Evolutionary conservation across 2,797 vertebrate species (phyloP), one percentile per base, ranked within the genome.

Genomic region (Otolemur crassicaudatus): DNA sequence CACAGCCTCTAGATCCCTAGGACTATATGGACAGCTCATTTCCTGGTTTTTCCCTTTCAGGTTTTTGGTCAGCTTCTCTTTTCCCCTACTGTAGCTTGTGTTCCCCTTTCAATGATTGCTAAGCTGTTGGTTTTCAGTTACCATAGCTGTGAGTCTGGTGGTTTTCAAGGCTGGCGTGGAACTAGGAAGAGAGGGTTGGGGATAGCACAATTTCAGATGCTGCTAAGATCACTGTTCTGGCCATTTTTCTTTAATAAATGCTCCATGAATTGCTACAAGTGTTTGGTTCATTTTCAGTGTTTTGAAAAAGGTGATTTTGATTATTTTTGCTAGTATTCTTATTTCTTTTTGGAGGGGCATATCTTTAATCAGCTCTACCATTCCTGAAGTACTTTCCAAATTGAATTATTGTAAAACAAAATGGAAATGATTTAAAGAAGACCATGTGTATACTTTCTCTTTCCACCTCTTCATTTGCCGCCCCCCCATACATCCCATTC

Each of bases 351-450:
- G 43, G 8, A 65, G 29, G 46, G 90, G 17, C 5, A 40, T 77
- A 29, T 58, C 84, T 87, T 65, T 91, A 29, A 49, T 49, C 11
- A 49, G 46, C 20, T 67, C 43, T 43, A n/a, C 75, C 53, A 25
- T 40, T 91, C 40, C 79, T 60, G 17, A 84, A 79, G 63, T 31
- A 17, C 27, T 65, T 70, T 34, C 73, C 27, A 72, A 94, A 43
- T 3, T 19, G 34, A 61, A 46, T 94, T 29, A 76, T 60, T 87
- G 69, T 34, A 31, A 87, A 89, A 31, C 23, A 72, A 65, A 86
- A 91, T 25, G 63, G 58, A 88, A 65, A n/a, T 46, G 29, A 37
- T 72, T 73, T 67, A 61, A 25, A 61, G 58, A 56, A 40, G 14
- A n/a, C 63, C 12, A 22, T 63, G n/a, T 49, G 72, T 53, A 16